Evolutionary conservation across 2,888 invertebrate genomes (phyloP).

Genomic region (Drosophila siamana): DNA sequence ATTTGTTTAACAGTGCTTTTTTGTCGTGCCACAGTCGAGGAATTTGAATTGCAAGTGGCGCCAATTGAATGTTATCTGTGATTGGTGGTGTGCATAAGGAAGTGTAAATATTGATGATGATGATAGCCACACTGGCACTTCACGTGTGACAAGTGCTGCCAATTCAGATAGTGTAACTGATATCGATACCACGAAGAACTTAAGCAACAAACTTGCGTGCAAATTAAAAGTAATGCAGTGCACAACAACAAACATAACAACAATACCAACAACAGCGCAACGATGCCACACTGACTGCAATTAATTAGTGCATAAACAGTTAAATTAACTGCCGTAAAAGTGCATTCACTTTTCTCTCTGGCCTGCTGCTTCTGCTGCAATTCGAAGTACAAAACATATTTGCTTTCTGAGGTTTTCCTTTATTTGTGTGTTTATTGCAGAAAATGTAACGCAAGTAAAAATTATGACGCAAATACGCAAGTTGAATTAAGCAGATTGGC

Average conservation of each 20-base stretch:
- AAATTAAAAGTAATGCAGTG: conserved; percentile 9
- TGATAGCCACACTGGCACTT: conserved; percentile 10
- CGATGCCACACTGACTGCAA: conserved; percentile 54
- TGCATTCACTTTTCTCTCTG: conserved; percentile 77
- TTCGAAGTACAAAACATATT: conserved; percentile 25
- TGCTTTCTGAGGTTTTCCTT: conserved; percentile 8
- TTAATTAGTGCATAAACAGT: conserved; percentile 84
- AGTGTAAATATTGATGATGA: conserved; percentile 14
- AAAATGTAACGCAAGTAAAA: conserved; percentile 58
- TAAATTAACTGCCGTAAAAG: conserved; percentile 80
- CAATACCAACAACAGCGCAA: conserved; percentile 1
- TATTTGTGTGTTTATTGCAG: conserved; percentile 24
- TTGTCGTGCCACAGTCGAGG: neutral
- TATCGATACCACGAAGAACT: conserved; percentile 66
- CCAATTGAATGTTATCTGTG: conserved; percentile 5
- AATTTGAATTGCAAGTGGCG: conserved; percentile 13
- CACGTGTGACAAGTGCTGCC: conserved; percentile 12
- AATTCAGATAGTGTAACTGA: conserved; percentile 20
- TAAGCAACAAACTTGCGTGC: conserved; percentile 71
- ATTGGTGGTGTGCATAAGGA: conserved; percentile 34
- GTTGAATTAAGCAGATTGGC: conserved; percentile 46
- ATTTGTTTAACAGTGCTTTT: conserved; percentile 9
- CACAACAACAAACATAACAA: conserved; percentile 3
- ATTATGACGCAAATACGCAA: conserved; percentile 62
- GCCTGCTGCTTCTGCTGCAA: conserved; percentile 41